These are phyloP conservation scores for Silurus meridionalis DNA, from an alignment of 2,113 vertebrate species.

Conservation along the genomic window DNA sequence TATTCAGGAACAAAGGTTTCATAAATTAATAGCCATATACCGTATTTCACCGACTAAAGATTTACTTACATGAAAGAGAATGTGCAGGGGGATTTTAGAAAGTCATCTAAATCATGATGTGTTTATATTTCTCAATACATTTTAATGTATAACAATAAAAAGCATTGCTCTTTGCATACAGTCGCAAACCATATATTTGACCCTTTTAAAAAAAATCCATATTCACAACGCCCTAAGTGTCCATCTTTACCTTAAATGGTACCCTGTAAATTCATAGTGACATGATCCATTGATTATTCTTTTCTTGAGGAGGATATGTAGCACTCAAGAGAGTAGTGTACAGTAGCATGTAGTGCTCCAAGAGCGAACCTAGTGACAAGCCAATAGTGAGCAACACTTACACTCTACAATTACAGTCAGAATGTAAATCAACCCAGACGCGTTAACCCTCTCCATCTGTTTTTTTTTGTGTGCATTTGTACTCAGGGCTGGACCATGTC, in stretches of 20 bases:
- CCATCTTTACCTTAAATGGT: neutral
- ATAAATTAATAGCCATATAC: too few relatives aligned
- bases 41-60: too few relatives aligned
- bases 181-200: too few relatives aligned
- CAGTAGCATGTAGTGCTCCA: neutral
- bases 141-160: too few relatives aligned
- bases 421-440: neutral
- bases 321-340: too few relatives aligned
- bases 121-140: too few relatives aligned
- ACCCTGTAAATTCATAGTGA: neutral
- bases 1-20: too few relatives aligned
- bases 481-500: slow-evolving; percentile 71
- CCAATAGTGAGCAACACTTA: neutral
- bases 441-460: neutral
- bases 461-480: slow-evolving; percentile 67
- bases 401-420: neutral
- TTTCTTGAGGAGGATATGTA: neutral
- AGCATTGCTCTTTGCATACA: neutral
- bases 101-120: too few relatives aligned
- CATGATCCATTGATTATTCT: neutral
- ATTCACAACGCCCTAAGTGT: neutral
- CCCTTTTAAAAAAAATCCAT: neutral
- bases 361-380: neutral
- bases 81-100: too few relatives aligned
- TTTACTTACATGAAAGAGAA: too few relatives aligned